Conservation (phyloP, 2,888 invertebrate species). For the Emmelina monodactyla region DNA sequence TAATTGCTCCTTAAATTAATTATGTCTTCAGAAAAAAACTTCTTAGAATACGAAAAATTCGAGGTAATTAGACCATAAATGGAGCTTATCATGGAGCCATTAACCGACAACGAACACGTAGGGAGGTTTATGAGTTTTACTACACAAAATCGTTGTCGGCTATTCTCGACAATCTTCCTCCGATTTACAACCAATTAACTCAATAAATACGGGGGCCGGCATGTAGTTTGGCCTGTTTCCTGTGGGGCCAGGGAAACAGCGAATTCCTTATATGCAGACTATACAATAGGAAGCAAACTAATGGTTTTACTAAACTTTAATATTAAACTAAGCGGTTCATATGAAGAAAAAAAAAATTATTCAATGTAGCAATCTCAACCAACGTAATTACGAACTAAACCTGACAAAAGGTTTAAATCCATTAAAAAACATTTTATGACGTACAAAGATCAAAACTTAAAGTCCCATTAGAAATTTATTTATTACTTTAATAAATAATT, state of each 20-base stretch:
- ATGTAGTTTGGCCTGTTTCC: slow-evolving; percentile 25
- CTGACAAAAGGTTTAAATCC: too few relatives aligned
- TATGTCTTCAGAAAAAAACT: slow-evolving; percentile 43
- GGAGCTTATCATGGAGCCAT: slow-evolving; percentile 51
- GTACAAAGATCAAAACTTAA: too few relatives aligned
- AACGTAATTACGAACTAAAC: too few relatives aligned
- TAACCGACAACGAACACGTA: slow-evolving; percentile 46
- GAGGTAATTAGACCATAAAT: slow-evolving; percentile 56
- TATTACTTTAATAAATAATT: too few relatives aligned
- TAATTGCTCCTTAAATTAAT: slow-evolving; percentile 57
- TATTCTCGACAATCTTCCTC: slow-evolving; percentile 49
- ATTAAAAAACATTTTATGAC: too few relatives aligned
- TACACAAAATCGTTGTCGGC: slow-evolving; percentile 55
- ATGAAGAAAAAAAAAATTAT: too few relatives aligned
- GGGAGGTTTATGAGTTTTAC: slow-evolving; percentile 63
- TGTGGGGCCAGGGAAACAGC: background rate
- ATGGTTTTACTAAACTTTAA: too few relatives aligned
- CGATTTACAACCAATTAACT: slow-evolving; percentile 60
- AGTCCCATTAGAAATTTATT: too few relatives aligned
- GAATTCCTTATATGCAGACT: too few relatives aligned
- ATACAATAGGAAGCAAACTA: too few relatives aligned
- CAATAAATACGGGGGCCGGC: slow-evolving; percentile 47
- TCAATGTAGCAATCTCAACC: too few relatives aligned
- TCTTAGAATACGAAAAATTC: slow-evolving; percentile 19
- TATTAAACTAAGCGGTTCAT: too few relatives aligned